These are phyloP conservation scores for Chouioia cunea DNA, from an alignment of 2,888 invertebrate species.

Conservation along the genomic window DNA sequence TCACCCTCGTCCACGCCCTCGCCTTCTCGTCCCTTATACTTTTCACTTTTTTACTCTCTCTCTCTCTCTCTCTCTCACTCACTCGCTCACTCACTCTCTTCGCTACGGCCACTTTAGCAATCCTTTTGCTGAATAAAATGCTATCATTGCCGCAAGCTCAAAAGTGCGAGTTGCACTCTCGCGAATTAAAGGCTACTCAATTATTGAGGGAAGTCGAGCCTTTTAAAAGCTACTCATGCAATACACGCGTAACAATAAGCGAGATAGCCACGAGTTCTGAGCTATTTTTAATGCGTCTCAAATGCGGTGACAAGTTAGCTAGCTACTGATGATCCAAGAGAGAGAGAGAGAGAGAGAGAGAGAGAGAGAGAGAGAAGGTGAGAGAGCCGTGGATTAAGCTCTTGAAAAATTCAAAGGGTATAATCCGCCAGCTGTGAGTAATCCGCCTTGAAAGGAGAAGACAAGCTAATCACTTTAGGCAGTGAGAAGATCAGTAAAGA, in stretches of 20 bases:
- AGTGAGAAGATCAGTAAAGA: neutral
- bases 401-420: conserved; percentile 35
- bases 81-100: neutral
- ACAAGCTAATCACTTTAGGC: neutral
- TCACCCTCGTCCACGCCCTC: neutral
- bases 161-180: neutral
- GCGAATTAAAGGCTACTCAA: neutral
- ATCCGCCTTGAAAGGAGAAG: neutral
- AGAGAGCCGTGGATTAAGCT: conserved; percentile 38
- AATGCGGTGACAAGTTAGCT: neutral
- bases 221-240: neutral
- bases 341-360: conserved; percentile 15
- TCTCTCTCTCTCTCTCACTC: neutral
- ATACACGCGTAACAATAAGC: no score
- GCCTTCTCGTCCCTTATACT: neutral
- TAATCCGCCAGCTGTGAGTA: conserved; percentile 7
- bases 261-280: no score
- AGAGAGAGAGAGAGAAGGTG: conserved; percentile 14
- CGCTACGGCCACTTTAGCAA: no score
- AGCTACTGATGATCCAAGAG: conserved; percentile 4
- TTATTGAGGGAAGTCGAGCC: conserved; percentile 16
- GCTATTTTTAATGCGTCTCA: no score
- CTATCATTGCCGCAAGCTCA: no score
- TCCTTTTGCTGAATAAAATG: no score
- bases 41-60: no score